A percentile compares a stretch with the other conserved stretches of the same genome.
These are phyloP conservation scores for Crepidodera aurea DNA, from an alignment of 2,888 invertebrate genomes.

Conservation along the genomic window DNA sequence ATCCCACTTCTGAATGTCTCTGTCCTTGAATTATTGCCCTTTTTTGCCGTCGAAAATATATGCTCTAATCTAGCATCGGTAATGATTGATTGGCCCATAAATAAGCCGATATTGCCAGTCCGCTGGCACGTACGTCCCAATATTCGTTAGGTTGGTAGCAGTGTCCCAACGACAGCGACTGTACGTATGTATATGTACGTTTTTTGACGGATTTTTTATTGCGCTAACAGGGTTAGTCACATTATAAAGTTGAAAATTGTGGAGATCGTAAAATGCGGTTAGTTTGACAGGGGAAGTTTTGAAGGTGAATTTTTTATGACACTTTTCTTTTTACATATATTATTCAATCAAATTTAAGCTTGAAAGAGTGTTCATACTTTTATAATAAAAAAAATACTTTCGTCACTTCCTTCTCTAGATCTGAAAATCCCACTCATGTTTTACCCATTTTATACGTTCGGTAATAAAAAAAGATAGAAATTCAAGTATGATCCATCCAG, in stretches of 20 bases:
- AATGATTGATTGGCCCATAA: slow-evolving; percentile 49
- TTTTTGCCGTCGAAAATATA: slow-evolving; percentile 45
- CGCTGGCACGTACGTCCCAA: slow-evolving; percentile 14
- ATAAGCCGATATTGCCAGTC: slow-evolving; percentile 44
- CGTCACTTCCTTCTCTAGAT: too few species aligned
- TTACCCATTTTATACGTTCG: not conserved
- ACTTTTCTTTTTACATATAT: too few species aligned
- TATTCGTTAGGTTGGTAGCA: not conserved
- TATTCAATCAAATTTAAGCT: too few species aligned
- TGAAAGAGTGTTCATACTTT: too few species aligned
- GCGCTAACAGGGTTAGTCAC: too few species aligned
- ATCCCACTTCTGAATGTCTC: slow-evolving; percentile 31
- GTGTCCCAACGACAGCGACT: not conserved
- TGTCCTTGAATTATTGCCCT: slow-evolving; percentile 43
- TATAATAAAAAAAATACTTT: too few species aligned
- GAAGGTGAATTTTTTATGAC: too few species aligned
- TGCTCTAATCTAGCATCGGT: slow-evolving; percentile 47
- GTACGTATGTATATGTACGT: too few species aligned
- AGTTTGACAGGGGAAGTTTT: too few species aligned
- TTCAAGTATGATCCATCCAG: not conserved
- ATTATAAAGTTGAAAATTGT: too few species aligned
- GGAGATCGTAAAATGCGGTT: too few species aligned
- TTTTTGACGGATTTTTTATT: too few species aligned
- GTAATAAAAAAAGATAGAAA: not conserved
- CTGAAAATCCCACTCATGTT: not conserved